Evolutionary conservation across 2,113 vertebrate species (phyloP), one percentile per base, ranked within the genome.

Genomic region (Serinus canaria): DNA sequence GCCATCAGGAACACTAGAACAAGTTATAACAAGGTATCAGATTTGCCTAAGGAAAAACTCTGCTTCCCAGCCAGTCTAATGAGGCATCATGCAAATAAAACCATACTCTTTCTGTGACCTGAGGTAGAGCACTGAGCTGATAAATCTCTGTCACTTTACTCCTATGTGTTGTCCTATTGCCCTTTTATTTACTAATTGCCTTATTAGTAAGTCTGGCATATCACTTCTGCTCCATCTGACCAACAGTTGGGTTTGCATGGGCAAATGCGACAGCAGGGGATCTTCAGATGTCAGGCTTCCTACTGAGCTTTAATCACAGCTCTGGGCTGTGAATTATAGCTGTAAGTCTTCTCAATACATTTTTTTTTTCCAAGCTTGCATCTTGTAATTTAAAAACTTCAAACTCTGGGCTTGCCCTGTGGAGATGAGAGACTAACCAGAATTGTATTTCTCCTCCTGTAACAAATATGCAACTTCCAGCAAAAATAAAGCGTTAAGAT

Each of bases 121-220:
- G 14, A 87, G 56, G 28, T 85, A 75, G 47, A 84, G 74, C 77
- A 70, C 39, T 46, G 52, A 84, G 69, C 35, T 60, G 44, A 49
- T 50, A 82, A 79, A 92, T 56, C 53, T 90, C 3, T 0, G 3
- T 52, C 4, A 4, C 20, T 86, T 89, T 58, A 68, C 37, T 91
- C 69, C 22, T 11, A 13, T 52, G 56, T 52, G 33, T 75, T 89
- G 60, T 90, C 83, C 91, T 84, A 72, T 49, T 95, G 77, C 69
- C 89, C 89, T 87, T 87, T 56, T 79, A 52, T 87, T 95, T 94
- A 90, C 52, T 95, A 82, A 86, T 64, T 94, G 83, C 64, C 83
- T 93, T 87, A 84, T 83, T 87, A 96, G 56, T 56, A 89, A 81
- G 6, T 56, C 56, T 3, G 8, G 55, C 49, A 60, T 18, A 83